Percentiles rank a stretch among this genome's conserved stretches.
phyloP scores from a whole-genome alignment of 2,888 invertebrate genomes.

The Eilema caniola region DNA sequence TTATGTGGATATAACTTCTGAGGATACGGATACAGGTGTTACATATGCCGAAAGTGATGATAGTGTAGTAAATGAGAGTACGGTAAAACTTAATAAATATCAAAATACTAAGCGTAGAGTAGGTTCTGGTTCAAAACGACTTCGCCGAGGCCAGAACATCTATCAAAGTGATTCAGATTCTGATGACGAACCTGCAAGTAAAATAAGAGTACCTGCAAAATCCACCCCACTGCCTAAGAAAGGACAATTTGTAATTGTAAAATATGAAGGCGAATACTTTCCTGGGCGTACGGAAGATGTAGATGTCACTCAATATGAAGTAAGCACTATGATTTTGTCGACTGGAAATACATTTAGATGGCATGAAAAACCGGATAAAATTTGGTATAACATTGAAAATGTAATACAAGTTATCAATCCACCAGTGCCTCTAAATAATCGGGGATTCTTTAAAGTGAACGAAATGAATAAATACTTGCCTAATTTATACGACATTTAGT shows the following conservation, averaged over 20 bases:
- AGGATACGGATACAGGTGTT: background rate
- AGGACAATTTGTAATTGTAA: background rate
- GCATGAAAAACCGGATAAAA: slow-evolving; percentile 31
- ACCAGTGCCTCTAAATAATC: background rate
- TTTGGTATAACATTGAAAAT: slow-evolving; percentile 16
- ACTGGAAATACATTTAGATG: slow-evolving; percentile 32
- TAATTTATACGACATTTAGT: slow-evolving; percentile 1
- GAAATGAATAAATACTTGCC: slow-evolving; percentile 9
- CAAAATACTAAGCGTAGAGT: background rate
- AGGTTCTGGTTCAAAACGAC: background rate
- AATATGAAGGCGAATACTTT: slow-evolving; percentile 9
- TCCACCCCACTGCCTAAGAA: background rate
- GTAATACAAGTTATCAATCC: background rate
- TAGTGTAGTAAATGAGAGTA: background rate
- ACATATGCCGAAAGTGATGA: background rate
- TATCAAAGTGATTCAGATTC: background rate
- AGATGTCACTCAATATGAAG: background rate
- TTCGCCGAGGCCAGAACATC: too few relatives aligned
- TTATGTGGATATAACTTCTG: slow-evolving; percentile 7
- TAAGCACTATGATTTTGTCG: slow-evolving; percentile 25
- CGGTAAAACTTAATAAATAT: background rate
- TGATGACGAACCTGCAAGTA: background rate
- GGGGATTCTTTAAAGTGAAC: background rate
- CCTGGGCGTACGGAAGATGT: slow-evolving; percentile 9
- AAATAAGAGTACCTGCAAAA: background rate